phyloP scores from a whole-genome alignment of 1,140 invertebrate genomes.

The roundworm (Caenorhabditis elegans) region DNA sequence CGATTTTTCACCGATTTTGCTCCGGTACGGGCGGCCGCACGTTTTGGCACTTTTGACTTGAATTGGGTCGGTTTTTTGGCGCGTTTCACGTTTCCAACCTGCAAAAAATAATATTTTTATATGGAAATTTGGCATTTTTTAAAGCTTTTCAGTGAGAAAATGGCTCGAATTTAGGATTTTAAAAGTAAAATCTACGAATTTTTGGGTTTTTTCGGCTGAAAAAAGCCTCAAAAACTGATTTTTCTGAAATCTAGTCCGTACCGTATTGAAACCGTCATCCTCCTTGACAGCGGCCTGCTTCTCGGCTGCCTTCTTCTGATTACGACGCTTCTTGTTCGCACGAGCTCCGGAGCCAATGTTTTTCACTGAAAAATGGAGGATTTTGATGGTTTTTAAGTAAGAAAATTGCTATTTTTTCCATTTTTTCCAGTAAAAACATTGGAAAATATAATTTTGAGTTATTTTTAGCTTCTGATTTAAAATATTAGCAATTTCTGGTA shows the following conservation, averaged over 20 bases:
- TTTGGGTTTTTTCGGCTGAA: too few relatives aligned
- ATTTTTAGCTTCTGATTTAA: too few relatives aligned
- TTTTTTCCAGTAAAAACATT: not conserved
- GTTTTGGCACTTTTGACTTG: conserved; percentile 37
- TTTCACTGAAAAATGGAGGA: not conserved
- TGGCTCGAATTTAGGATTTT: too few relatives aligned
- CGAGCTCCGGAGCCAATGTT: not conserved
- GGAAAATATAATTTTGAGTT: too few relatives aligned
- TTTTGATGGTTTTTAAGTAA: not conserved
- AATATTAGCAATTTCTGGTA: too few relatives aligned
- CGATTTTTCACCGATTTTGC: conserved; percentile 35
- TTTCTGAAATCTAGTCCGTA: too few relatives aligned
- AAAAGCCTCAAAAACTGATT: too few relatives aligned
- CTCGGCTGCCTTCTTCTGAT: conserved; percentile 14
- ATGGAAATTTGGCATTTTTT: not conserved
- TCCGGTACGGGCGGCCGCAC: conserved; percentile 30
- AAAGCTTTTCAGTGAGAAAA: too few relatives aligned
- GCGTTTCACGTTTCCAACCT: conserved; percentile 30
- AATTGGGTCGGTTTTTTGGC: conserved; percentile 27
- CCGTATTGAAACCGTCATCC: conserved; percentile 42
- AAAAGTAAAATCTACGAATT: too few relatives aligned
- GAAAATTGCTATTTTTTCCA: not conserved
- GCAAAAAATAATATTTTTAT: not conserved
- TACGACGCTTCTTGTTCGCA: conserved; percentile 31
- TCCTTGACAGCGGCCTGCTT: conserved; percentile 10